These are phyloP conservation scores for Daubentonia madagascariensis DNA, from an alignment of 2,113 vertebrate genomes.

Conservation along the genomic window DNA sequence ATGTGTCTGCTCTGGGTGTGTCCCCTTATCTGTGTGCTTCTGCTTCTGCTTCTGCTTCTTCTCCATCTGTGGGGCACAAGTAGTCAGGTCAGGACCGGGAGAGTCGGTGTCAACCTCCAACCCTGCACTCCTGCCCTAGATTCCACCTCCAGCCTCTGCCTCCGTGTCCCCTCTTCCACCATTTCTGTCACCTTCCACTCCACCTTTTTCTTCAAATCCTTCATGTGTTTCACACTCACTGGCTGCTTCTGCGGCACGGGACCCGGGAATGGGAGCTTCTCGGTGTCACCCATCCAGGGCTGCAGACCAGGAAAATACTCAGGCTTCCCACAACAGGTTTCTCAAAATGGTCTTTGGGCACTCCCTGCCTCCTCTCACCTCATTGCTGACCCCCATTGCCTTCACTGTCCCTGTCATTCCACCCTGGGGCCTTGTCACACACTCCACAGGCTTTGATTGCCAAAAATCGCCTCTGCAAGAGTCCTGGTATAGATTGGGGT, in stretches of 20 bases:
- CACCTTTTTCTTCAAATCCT: conserved; percentile 89
- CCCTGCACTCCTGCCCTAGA: not conserved
- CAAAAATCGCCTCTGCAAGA: conserved; percentile 83
- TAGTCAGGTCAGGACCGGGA: not conserved
- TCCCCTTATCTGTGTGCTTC: conserved; percentile 84
- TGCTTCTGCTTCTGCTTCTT: conserved; percentile 90
- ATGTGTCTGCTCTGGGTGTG: conserved; percentile 84
- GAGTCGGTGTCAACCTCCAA: not conserved
- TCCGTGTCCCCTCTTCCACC: not conserved
- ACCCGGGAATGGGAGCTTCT: conserved; percentile 84
- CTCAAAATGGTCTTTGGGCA: not conserved
- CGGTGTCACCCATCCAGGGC: conserved; percentile 86
- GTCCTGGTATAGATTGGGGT: conserved; percentile 85
- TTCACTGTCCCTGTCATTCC: not conserved
- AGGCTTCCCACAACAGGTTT: not conserved
- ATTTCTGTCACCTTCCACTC: conserved; percentile 83
- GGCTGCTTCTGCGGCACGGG: conserved; percentile 86
- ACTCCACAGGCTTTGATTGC: conserved; percentile 79
- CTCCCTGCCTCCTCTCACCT: not conserved
- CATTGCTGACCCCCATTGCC: not conserved
- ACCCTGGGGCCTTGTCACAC: not conserved
- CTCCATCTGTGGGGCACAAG: conserved; percentile 82
- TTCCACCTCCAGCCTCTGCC: not conserved
- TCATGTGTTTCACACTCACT: conserved; percentile 90
- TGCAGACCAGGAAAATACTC: conserved; percentile 58